A percentile compares a stretch with the other conserved stretches of the same genome.
These are phyloP conservation scores for Psophia crepitans DNA, from an alignment of 2,113 vertebrate genomes.

Conservation along the genomic window DNA sequence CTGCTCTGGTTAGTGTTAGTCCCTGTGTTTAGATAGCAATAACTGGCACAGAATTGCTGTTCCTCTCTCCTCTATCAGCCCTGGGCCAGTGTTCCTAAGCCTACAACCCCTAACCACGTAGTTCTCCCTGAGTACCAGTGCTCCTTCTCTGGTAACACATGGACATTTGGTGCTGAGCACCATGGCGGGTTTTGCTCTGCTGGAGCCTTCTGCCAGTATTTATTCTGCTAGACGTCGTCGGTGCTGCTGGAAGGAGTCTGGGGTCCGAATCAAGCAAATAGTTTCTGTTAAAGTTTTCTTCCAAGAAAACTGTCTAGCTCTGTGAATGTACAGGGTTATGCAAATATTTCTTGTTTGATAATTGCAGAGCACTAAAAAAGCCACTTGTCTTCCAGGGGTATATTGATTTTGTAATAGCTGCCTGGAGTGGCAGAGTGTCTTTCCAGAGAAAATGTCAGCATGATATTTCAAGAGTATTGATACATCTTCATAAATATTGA, in stretches of 20 bases:
- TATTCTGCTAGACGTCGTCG: not conserved
- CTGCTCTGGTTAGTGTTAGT: not conserved
- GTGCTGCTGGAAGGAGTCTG: not conserved
- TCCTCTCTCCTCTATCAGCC: not conserved
- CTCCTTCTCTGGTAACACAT: not conserved
- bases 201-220: not conserved
- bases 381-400: not conserved
- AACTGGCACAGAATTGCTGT: not conserved
- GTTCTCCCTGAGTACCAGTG: not conserved
- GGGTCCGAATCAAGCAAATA: not conserved
- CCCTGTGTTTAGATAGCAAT: not conserved
- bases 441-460: slow-evolving; percentile 35
- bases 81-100: not conserved
- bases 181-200: not conserved
- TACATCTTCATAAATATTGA: slow-evolving; percentile 14
- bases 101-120: not conserved
- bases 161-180: not conserved
- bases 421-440: not conserved
- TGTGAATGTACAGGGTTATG: not conserved
- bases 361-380: not conserved
- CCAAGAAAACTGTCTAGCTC: not conserved
- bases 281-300: not conserved
- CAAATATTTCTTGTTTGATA: not conserved
- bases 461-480: slow-evolving; percentile 19
- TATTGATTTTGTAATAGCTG: not conserved